phyloP scores from a whole-genome alignment of 2,888 invertebrate genomes.

The Hypomecis atomaria region DNA sequence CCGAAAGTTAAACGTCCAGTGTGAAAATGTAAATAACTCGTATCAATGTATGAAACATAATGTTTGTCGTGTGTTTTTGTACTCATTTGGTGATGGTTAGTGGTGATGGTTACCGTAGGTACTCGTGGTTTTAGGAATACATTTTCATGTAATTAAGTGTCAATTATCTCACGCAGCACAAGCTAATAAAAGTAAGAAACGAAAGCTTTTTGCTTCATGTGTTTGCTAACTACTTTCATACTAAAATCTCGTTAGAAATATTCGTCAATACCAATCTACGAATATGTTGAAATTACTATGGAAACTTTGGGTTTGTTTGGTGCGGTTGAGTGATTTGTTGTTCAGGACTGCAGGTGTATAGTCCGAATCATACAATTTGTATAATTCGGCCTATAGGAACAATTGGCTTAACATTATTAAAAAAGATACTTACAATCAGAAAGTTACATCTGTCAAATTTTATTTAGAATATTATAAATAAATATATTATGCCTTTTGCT shows the following conservation, averaged over 20 bases:
- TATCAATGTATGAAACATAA: slow-evolving; percentile 57
- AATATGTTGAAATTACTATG: background rate
- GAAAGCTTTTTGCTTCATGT: slow-evolving; percentile 32
- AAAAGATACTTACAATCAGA: background rate
- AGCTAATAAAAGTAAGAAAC: slow-evolving; percentile 3
- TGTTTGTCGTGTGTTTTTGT: slow-evolving; percentile 42
- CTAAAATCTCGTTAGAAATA: slow-evolving; percentile 8
- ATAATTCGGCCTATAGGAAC: slow-evolving; percentile 7
- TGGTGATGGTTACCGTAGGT: slow-evolving; percentile 42
- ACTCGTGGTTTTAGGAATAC: slow-evolving; percentile 14
- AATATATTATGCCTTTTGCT: background rate
- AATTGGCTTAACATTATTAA: slow-evolving; percentile 19
- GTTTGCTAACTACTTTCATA: slow-evolving; percentile 32
- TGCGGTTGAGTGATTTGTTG: slow-evolving; percentile 13
- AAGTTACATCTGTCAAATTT: slow-evolving; percentile 8
- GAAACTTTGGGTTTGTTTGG: slow-evolving; percentile 11
- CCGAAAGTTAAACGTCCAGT: slow-evolving; percentile 33
- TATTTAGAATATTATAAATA: background rate
- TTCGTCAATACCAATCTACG: background rate
- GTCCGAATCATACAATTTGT: background rate
- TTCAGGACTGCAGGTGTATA: slow-evolving; percentile 9
- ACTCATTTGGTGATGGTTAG: slow-evolving; percentile 33
- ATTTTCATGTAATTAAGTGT: background rate
- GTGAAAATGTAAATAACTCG: slow-evolving; percentile 38
- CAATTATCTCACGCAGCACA: slow-evolving; percentile 1